Evolutionary conservation across 2,888 invertebrate genomes (phyloP).

Genomic region (Petrolisthes manimaculis): DNA sequence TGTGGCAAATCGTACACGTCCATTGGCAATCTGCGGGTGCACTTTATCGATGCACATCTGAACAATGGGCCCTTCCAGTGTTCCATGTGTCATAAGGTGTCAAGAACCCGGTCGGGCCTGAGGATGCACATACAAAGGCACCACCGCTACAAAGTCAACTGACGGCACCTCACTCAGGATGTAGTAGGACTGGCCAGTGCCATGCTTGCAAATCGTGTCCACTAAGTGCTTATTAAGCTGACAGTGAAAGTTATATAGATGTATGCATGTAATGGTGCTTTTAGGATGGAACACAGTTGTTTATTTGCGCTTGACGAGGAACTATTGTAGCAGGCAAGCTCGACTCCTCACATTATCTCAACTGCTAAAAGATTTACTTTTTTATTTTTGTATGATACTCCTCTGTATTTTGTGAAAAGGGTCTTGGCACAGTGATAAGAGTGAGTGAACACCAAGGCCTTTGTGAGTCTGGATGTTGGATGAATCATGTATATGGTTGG

Average conservation of each 20-base stretch:
- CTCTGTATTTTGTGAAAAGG: conserved; percentile 53
- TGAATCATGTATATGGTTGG: conserved; percentile 34
- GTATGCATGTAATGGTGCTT: conserved; percentile 57
- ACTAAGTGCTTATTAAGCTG: conserved; percentile 55
- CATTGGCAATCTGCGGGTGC: conserved; percentile 65
- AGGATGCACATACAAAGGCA: conserved; percentile 65
- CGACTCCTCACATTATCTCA: conserved; percentile 47
- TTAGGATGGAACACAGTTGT: conserved; percentile 49
- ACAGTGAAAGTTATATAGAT: conserved; percentile 50
- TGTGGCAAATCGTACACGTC: conserved; percentile 65
- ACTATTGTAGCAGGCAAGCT: conserved; percentile 28
- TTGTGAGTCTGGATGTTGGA: conserved; percentile 48
- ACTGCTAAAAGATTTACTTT: conserved; percentile 54
- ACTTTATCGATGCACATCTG: conserved; percentile 65
- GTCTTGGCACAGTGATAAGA: conserved; percentile 57
- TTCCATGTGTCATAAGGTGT: conserved; percentile 64
- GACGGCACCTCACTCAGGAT: conserved; percentile 56
- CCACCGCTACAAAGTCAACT: conserved; percentile 63
- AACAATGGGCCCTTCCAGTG: conserved; percentile 64
- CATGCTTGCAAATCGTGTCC: conserved; percentile 58
- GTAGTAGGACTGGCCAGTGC: conserved; percentile 53
- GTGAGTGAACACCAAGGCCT: conserved; percentile 55
- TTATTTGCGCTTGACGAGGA: conserved; percentile 51
- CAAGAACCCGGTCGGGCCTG: conserved; percentile 65
- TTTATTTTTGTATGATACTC: conserved; percentile 56